Evolutionary conservation across 1,140 invertebrate species (phyloP), one percentile per base, ranked within the genome.

Genomic region (Probaryconus sp.): DNA sequence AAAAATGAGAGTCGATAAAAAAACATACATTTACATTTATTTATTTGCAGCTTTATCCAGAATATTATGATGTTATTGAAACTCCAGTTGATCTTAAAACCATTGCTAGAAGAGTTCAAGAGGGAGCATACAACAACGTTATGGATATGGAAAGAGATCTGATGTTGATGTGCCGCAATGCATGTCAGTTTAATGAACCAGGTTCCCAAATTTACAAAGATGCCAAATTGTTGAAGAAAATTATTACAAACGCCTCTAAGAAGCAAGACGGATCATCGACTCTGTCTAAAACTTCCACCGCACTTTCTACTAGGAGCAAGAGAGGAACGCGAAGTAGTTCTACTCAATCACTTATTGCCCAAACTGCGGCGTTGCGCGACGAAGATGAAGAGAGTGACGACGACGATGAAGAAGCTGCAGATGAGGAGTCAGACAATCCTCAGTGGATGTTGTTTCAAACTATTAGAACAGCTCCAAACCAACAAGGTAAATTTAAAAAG

Each of bases 141-240:
- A 86, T 89, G 38, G 95, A 97, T 35, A 90, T 99, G 88, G 97
- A 99, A 83, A 93, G 92, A 53, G 98, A 99, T 89, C 85, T 99
- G 4, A 82, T 94, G 67, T 88, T 96, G 11, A 97, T 99, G 94
- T 94, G 95, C 26, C 93, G 94, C 67, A 99, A 99, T 89, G 98
- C 98, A 0, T 98, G 96, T 81, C 89, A 92, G 3, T 99, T 98
- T 81, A 99, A 99, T 86, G 97, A 98, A 83, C 96, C 98, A 0
- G 96, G 96, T 0, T 98, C 97, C 2, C 92, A 94, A 82, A 98
- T 99, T 75, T 99, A 98, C 81, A 98, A 97, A 86, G 96, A 98
- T 89, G 97, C 97, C 0, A 96, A 96, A 83, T 88, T 93, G 7
- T 84, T 98, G 33, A 95, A 95, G 80, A 97, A 96, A 84, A 92